Evolutionary conservation across 53 echinoderm and acorn worm species (phyloP), one percentile per base, ranked within the genome.

Genomic region (Paelopatides confundens): DNA sequence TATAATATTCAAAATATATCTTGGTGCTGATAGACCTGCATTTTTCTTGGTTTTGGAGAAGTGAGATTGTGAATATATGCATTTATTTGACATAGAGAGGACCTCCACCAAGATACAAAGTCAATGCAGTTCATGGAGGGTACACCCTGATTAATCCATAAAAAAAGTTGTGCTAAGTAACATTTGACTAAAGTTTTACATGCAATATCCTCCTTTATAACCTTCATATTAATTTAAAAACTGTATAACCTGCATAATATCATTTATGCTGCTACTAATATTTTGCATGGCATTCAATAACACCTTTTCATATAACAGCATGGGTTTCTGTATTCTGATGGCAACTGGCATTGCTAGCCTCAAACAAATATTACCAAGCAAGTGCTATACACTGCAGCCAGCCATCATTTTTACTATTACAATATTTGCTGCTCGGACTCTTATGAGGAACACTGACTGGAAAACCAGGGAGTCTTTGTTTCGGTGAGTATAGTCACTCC

Each of bases 291-390:
- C 58, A 58, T 58, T 21, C 58, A 5, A n/a, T 58, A 58, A 58
- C 21, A 58, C 58, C 21, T 58, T 1, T 34, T 76, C 51, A 37
- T n/a, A 40, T 67, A 38, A 43, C 81, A 95, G 97, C 70, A 85
- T 97, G 85, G 97, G 97, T 5, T 95, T 83, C 71, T 95, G 97
- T 48, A 97, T 97, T 39, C 92, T 97, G 51, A 76, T 92, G 38
- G 52, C 76, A 31, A 33, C 37, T 58, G 90, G 90, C 13, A 30
- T 78, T 7, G 65, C 64, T 43, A 89, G 86, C 48, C 71, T 81
- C 54, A 71, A 6, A 17, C 70, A 35, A 51, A 63, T n/a, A 31
- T 40, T 67, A n/a, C 46, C 81, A 86, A 34, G 39, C 21, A n/a
- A 30, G 39, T 24, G 2, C 35, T 70, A 70, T 70, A 0, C 35